Base-by-base conservation (phyloP, 2,888 invertebrate genomes). In the Erynnis tages region DNA sequence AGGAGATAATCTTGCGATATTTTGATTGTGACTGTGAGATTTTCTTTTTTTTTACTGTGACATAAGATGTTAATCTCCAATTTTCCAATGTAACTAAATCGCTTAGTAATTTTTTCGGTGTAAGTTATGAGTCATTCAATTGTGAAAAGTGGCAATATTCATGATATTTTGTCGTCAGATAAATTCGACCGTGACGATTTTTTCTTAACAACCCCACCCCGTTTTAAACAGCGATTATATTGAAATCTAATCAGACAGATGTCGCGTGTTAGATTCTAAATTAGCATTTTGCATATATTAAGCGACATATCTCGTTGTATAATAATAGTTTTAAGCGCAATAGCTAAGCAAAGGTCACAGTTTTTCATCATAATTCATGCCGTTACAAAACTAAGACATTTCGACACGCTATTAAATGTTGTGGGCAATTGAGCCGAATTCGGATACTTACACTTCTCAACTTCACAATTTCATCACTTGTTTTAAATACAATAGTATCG, bases 281-380 rank as follows among this genome's bases (percentile, higher is more conserved):
- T 43, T 29, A 29, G 19, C 38, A 30, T 38, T 48, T 48, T 38
- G 38, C 37, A 48, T 48, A 48, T 13, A 10, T 38, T 30, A 30
- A 38, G 29, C 11, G 4, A 30, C 29, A 17, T 44, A 27, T 30
- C 10, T 17, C 16, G 46, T 60, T 62, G 55, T 59, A 58, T 59
- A 60, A 57, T 57, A 47, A 49, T 54, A 49, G 50, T 54, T 56
- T 38, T 30, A 49, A 60, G 32, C 47, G 54, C 55, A 61, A 62
- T 55, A 55, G 35, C n/a, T 35, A 35, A 55, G 43, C 46, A 64
- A 61, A 64, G 62, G 64, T 65, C 59, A 58, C 21, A 35, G 46
- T 53, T 65, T 62, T 64, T 63, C 64, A 60, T 60, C 65, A 63
- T 54, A 57, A 59, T 57, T 60, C 35, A 55, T 25, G 19, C 45